Evolutionary conservation across 2,888 invertebrate species (phyloP), one percentile per base, ranked within the genome.

Genomic region (Syritta pipiens): DNA sequence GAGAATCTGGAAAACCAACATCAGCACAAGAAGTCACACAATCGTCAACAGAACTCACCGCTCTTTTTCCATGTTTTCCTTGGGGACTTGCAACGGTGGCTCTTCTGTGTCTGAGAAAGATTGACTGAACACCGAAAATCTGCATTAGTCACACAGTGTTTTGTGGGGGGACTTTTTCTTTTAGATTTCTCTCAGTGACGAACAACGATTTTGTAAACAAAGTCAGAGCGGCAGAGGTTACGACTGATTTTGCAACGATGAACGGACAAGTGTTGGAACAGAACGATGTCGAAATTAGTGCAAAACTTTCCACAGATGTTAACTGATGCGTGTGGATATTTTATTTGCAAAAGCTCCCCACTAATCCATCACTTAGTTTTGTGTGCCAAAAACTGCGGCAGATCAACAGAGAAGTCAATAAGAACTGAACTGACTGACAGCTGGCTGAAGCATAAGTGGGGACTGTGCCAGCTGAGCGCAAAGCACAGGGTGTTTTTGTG

Each of bases 1-100:
- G 96, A 95, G 90, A 97, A 97, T 87, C 96, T 96, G 85, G 74
- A 90, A 90, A 35, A 7, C 3, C 3, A 17, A 1, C 0, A 9
- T 35, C 26, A 55, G 9, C 9, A 42, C 22, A 32, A 26, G 4
- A 37, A 4, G 12, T 3, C 10, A 10, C 7, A n/a, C 4, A n/a
- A 26, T 24, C 1, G 5, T 32, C 1, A 4, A 30, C 1, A 2
- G n/a, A 32, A 19, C 24, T 49, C 49, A 79, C 77, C 77, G 51
- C 14, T 72, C 67, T 37, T 67, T 79, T 35, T 79, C 77, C 77
- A 79, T 79, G 24, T 7, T 42, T 9, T 26, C 10, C 7, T 28
- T 3, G n/a, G n/a, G n/a, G n/a, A n/a, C n/a, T n/a, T n/a, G n/a
- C n/a, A n/a, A n/a, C n/a, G n/a, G n/a, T n/a, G n/a, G n/a, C n/a